Base-by-base conservation (phyloP, 2,888 invertebrate genomes). In the Melanargia galathea region DNA sequence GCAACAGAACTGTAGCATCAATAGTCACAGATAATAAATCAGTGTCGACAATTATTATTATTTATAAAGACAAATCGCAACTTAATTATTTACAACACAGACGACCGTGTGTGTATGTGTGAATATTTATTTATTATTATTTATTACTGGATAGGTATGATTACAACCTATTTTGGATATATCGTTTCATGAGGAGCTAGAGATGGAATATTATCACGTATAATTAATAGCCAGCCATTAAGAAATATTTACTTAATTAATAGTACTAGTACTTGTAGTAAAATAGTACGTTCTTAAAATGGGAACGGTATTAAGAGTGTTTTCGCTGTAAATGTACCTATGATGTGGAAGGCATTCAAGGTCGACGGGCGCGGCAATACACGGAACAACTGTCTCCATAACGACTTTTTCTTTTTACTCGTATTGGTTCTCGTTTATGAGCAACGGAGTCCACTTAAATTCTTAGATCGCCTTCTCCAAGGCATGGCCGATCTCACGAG, bases 301-400 rank as follows among this genome's bases (percentile, higher is more conserved):
- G 46, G 30, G 18, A 26, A 20, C 52, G 33, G 30, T 55, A 61
- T 43, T 52, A 54, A 61, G 26, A 43, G 20, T 20, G 40, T 60
- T 66, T 68, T 70, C 49, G 60, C 58, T 62, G 54, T 62, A 65
- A 67, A 61, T 45, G 62, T 60, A 40, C 46, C 40, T 58, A 49
- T 65, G 71, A 70, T 65, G 65, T 70, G 70, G 71, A 70, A 70
- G 70, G 67, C 60, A 62, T 69, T 67, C 76, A 80, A 81, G 81
- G 81, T 64, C 75, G 67, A 68, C 79, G 16, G 68, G 75, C 70
- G 64, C n/a, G 68, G 75, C 70, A 60, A 52, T 65, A 74, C 67
- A 62, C 75, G 73, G 73, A 78, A 75, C 76, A 71, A 74, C 73
- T 75, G 74, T 73, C 78, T 76, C 75, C 65, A 65, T 60, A 63